Percentiles rank a stretch among this genome's conserved stretches.
These are phyloP conservation scores for Drosophila trapezifrons DNA, from an alignment of 1,140 invertebrate genomes.

Conservation along the genomic window DNA sequence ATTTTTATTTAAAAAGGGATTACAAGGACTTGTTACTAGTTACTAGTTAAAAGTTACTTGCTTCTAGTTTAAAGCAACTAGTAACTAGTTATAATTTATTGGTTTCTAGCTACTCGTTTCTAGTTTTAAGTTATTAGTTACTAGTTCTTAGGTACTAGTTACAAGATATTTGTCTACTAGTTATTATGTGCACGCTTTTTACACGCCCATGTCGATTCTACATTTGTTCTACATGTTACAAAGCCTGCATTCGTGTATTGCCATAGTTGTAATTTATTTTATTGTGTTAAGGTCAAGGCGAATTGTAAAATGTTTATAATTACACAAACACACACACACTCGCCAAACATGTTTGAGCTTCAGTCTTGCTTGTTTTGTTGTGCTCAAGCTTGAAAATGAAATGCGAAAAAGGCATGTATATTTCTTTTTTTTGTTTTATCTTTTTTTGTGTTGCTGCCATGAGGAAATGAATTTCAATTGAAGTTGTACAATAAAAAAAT, in stretches of 20 bases:
- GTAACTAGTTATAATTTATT: not conserved
- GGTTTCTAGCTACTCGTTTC: not conserved
- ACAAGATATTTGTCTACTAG: no score
- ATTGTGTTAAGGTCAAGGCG: constrained; percentile 83
- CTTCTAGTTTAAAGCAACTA: not conserved
- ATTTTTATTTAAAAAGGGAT: no score
- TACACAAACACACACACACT: constrained; percentile 36
- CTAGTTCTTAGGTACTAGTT: not conserved
- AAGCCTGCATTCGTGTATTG: constrained; percentile 22
- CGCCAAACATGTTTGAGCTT: constrained; percentile 39
- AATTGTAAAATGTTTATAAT: constrained; percentile 71
- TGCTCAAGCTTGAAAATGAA: constrained; percentile 43
- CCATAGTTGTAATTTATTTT: constrained; percentile 78
- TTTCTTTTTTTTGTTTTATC: constrained; percentile 13
- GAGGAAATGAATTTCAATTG: constrained; percentile 75
- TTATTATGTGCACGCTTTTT: constrained; percentile 1
- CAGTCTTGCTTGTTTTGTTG: constrained; percentile 19
- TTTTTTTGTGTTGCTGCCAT: constrained; percentile 47
- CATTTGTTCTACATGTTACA: constrained; percentile 16
- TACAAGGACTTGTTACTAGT: no score
- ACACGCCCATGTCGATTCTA: constrained; percentile 23
- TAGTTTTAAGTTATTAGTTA: not conserved
- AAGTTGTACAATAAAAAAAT: constrained; percentile 45
- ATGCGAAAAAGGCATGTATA: constrained; percentile 46
- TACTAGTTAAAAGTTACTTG: not conserved